Conservation (phyloP, 2,113 vertebrate genomes). For the Callipepla squamata region DNA sequence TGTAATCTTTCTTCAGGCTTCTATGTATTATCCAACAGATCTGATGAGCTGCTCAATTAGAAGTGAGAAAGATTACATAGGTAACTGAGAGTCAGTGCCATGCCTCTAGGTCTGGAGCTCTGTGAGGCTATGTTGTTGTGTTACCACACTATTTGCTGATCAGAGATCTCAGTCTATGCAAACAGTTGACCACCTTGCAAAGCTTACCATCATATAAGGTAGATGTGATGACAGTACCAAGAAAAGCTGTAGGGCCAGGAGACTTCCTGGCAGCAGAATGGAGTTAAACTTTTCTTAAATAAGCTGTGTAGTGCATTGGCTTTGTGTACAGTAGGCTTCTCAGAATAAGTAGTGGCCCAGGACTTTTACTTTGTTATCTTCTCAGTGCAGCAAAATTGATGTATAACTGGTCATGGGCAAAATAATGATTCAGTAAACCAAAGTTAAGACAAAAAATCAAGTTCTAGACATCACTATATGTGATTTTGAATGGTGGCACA, state of each 20-base stretch:
- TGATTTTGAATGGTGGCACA: not conserved
- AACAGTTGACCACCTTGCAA: not conserved
- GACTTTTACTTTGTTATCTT: not conserved
- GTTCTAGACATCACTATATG: not conserved
- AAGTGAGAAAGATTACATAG: not conserved
- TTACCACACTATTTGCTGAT: not conserved
- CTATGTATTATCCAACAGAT: not conserved
- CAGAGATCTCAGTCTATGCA: not conserved
- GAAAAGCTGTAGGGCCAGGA: not conserved
- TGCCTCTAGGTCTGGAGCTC: not conserved
- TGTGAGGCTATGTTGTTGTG: not conserved
- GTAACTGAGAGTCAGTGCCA: not conserved
- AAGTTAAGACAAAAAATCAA: constrained; percentile 19
- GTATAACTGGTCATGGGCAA: not conserved
- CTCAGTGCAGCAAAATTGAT: not conserved
- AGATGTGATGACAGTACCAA: not conserved
- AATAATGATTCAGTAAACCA: not conserved
- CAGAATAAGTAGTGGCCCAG: constrained; percentile 21
- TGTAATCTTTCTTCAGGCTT: not conserved
- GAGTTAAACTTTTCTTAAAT: constrained; percentile 14
- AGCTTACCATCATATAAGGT: not conserved
- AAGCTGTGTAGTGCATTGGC: not conserved
- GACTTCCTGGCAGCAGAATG: not conserved
- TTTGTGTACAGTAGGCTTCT: constrained; percentile 1
- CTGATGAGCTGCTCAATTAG: not conserved